A percentile compares a stretch with the other conserved stretches of the same genome.
Evolutionary conservation across 2,113 vertebrate species (phyloP).

Genomic region (Brachionichthys hirsutus): DNA sequence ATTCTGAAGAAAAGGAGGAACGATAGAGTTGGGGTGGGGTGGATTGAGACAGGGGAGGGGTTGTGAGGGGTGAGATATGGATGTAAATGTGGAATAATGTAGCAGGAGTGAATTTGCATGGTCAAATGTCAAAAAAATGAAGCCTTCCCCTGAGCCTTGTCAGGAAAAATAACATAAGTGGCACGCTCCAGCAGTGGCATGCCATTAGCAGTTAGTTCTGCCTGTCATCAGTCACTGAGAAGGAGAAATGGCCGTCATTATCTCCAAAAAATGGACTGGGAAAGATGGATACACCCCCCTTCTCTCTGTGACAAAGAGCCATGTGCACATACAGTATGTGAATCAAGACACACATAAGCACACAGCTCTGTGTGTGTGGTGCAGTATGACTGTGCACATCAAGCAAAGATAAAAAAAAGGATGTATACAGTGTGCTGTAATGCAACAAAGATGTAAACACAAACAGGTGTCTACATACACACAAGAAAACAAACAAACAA

Average conservation of each 20-base stretch:
- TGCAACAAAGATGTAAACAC: slow-evolving; percentile 2
- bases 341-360: slow-evolving; percentile 31
- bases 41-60: slow-evolving; percentile 48
- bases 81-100: slow-evolving; percentile 99
- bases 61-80: slow-evolving; percentile 78
- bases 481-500: slow-evolving; percentile 11
- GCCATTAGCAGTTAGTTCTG: slow-evolving; percentile 95
- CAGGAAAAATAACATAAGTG: slow-evolving; percentile 96
- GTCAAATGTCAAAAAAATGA: slow-evolving; percentile 99
- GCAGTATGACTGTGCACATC: slow-evolving; percentile 24
- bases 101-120: slow-evolving; percentile 99
- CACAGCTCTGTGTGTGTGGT: slow-evolving; percentile 26
- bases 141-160: slow-evolving; percentile 96
- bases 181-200: slow-evolving; percentile 89
- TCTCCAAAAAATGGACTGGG: slow-evolving; percentile 76
- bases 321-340: slow-evolving; percentile 51
- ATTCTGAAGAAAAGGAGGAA: slow-evolving; percentile 36
- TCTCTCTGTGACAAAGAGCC: slow-evolving; percentile 69
- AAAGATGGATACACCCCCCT: slow-evolving; percentile 71
- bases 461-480: not conserved
- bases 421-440: slow-evolving; percentile 7
- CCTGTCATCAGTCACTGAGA: slow-evolving; percentile 91
- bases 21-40: slow-evolving; percentile 38
- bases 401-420: slow-evolving; percentile 14
- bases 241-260: slow-evolving; percentile 93